Percentiles rank a stretch among this genome's conserved stretches.
Evolutionary conservation across 1,140 invertebrate genomes (phyloP).

Genomic region (Drosophila parvula): DNA sequence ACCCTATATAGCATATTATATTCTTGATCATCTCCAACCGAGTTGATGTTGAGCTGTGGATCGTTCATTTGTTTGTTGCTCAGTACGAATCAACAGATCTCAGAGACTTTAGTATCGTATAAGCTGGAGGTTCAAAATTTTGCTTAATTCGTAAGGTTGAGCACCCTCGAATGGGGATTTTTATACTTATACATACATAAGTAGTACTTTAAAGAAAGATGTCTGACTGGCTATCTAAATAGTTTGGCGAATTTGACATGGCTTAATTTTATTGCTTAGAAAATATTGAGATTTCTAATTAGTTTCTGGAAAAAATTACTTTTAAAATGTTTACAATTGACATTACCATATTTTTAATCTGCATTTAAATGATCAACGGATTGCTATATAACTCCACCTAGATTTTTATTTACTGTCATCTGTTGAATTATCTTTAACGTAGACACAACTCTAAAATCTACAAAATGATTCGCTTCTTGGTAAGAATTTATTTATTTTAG

Average conservation of each 20-base stretch:
- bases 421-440: background rate
- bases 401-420: background rate
- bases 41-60: too few species aligned
- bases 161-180: too few species aligned
- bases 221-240: background rate
- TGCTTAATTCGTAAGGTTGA: too few species aligned
- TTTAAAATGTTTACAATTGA: background rate
- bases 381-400: constrained; percentile 18
- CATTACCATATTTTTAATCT: constrained; percentile 38
- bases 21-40: too few species aligned
- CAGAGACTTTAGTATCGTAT: too few species aligned
- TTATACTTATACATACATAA: background rate
- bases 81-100: too few species aligned
- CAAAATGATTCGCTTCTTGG: constrained; percentile 41
- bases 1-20: too few species aligned
- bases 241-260: background rate
- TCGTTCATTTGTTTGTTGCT: too few species aligned
- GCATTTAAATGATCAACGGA: constrained; percentile 29
- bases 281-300: background rate
- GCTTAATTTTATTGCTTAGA: background rate
- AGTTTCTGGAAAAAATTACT: background rate
- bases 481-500: constrained; percentile 7
- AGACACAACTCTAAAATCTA: background rate
- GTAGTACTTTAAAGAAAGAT: background rate
- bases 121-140: too few species aligned